Evolutionary conservation across 2,888 invertebrate genomes (phyloP), one percentile per base, ranked within the genome.

Genomic region (Molorchus minor): DNA sequence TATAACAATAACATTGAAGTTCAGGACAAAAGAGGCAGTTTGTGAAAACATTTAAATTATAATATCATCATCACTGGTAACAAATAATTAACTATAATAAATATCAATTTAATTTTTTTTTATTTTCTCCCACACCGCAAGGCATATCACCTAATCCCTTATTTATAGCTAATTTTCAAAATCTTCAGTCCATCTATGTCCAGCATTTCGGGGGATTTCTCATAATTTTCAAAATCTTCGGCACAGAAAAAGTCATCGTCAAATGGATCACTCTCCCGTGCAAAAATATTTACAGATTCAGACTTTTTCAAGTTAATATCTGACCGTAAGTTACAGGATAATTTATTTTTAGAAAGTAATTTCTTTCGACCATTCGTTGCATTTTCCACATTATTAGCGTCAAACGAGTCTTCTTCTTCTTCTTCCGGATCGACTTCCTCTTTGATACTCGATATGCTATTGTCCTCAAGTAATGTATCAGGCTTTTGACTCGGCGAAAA

Each of bases 281-380:
- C 89, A 81, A 95, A 95, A 71, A 95, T 95, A 79, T 94, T 94
- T 5, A 94, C 90, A 2, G 94, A 94, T 76, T 94, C 94, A 0
- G 94, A 94, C 79, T 94, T 94, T 74, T 91, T 91, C 44, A 93
- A 87, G 73, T 90, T 86, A 54, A 86, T 84, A 62, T 88, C 88
- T 29, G 69, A 65, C 33, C 72, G 62, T 44, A 73, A 73, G 54
- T 52, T 75, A 55, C 57, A 69, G 3, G 76, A 67, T 20, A 78
- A 65, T 46, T 74, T 71, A 54, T 73, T 77, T 54, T 75, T 77
- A 7, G 69, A 68, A 8, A 75, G 66, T n/a, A 76, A 71, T 66
- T 73, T 76, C 62, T 75, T 78, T 20, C 73, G 67, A 1, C 74
- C 65, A 40, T 67, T 66, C 15, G 71, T 58, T 25, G 71, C 70